These are phyloP conservation scores for Dryoscopus gambensis DNA, from an alignment of 2,113 vertebrate genomes.

Conservation along the genomic window DNA sequence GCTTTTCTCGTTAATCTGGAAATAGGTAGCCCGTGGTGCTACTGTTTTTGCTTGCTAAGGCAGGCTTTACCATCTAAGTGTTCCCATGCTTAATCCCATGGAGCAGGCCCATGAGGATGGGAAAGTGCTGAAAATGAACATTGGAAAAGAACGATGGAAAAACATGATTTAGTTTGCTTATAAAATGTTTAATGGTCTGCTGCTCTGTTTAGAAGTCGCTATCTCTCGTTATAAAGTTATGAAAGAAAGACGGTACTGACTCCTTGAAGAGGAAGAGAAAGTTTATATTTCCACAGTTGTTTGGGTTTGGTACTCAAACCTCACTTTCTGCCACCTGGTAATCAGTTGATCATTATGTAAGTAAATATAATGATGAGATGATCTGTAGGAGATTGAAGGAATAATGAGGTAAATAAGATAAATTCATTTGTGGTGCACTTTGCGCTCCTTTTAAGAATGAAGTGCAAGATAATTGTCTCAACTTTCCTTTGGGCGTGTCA, in stretches of 20 bases:
- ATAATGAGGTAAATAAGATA: background rate
- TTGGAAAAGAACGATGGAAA: background rate
- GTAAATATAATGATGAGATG: background rate
- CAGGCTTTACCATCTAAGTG: background rate
- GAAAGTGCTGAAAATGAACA: too few species aligned
- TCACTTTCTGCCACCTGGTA: background rate
- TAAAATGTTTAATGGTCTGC: background rate
- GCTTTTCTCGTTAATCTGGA: background rate
- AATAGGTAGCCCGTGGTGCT: background rate
- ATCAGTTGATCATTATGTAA: background rate
- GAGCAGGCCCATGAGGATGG: background rate
- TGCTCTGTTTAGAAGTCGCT: background rate
- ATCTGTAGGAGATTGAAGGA: background rate
- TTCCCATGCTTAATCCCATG: rapidly evolving
- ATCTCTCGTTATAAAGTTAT: background rate
- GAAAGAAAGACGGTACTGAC: background rate
- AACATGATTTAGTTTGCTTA: background rate
- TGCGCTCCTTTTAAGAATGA: background rate
- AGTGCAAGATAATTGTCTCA: background rate
- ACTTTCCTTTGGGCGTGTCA: background rate
- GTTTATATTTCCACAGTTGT: background rate
- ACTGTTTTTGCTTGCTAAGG: background rate
- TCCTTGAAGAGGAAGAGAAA: background rate
- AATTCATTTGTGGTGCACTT: background rate
- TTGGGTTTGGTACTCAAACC: background rate